Base-by-base conservation (phyloP, 2,113 vertebrate genomes). In the Triplophysa tibetana region DNA sequence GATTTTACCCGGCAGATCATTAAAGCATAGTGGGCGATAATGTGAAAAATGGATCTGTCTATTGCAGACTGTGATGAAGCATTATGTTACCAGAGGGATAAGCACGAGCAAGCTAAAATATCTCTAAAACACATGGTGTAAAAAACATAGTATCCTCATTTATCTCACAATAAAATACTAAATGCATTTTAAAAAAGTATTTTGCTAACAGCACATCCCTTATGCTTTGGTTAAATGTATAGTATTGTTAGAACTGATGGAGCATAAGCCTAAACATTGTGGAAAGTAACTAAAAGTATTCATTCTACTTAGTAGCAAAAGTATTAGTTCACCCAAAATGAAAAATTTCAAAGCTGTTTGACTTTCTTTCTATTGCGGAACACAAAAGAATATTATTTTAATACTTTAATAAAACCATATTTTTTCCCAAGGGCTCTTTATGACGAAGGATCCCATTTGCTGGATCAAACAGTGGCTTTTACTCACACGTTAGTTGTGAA, bases 401-500 rank as follows among this genome's bases (percentile, higher is more conserved):
- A n/a, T n/a, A n/a, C n/a, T n/a, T n/a, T n/a, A n/a, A n/a, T 33
- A 33, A 33, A 33, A 33, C 29, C 29, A 33, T 0, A 33, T 4
- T 33, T 33, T n/a, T n/a, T n/a, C n/a, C n/a, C n/a, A 33, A 33
- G 5, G 5, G 5, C 6, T 5, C 29, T 33, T 1, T 29, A 29
- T 29, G 26, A 29, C 2, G 26, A 29, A 29, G 26, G 26, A n/a
- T 29, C 2, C 10, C 8, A 45, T 11, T 3, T 52, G 50, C 14
- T 52, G 50, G 24, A 38, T 72, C 54, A 78, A 43, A 70, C 56
- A 16, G 52, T 58, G 52, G 33, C 33, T 12, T 56, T 6, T 88
- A 96, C 97, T 81, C 88, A 99, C 97, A 98, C 96, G 0, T 98
- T 98, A 89, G 97, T 98, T 62, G 97, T 98, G 85, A 99, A 99